Base-by-base conservation (phyloP, 2,797 vertebrate species). In the Myoxocephalus aenaeus region DNA sequence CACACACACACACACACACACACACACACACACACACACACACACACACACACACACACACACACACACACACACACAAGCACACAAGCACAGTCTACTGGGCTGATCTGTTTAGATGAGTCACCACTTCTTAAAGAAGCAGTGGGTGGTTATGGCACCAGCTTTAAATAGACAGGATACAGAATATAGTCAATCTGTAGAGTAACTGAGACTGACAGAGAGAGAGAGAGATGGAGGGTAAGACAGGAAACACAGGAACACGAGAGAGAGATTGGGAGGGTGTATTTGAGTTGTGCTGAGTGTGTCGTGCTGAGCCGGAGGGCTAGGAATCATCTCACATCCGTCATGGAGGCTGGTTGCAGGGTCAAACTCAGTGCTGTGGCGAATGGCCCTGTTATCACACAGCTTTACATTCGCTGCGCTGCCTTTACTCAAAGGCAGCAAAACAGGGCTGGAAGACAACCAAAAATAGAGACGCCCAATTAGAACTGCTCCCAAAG, bases 351-450 rank as follows among this genome's bases (percentile, higher is more conserved):
- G 89, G 92, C 92, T 92, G 93, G 85, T 92, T 88, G 87, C 69
- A 75, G 93, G 94, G 94, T 95, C 94, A 95, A 93, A 90, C 91
- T 77, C 89, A 88, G 94, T 95, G 79, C 94, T 93, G 92, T 93
- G 85, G 92, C 90, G 87, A 94, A 93, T 93, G 84, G 82, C 86
- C 84, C 88, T 90, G 86, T 93, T 93, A 94, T 94, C 93, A 81
- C 91, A 87, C 85, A 80, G 91, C 92, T 93, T 92, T 91, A 87
- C 87, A 92, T 94, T 93, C 82, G 88, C 88, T 67, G 84, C 85
- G 87, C 90, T 90, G 89, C 86, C 84, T 89, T 81, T 90, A 90
- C 88, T 94, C 90, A 90, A 92, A 91, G 87, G 87, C 92, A 88
- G 86, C 87, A 91, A 91, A 93, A 91, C 90, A 90, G 86, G 84